Conservation (phyloP, 2,888 invertebrate genomes). For the Leucania comma region DNA sequence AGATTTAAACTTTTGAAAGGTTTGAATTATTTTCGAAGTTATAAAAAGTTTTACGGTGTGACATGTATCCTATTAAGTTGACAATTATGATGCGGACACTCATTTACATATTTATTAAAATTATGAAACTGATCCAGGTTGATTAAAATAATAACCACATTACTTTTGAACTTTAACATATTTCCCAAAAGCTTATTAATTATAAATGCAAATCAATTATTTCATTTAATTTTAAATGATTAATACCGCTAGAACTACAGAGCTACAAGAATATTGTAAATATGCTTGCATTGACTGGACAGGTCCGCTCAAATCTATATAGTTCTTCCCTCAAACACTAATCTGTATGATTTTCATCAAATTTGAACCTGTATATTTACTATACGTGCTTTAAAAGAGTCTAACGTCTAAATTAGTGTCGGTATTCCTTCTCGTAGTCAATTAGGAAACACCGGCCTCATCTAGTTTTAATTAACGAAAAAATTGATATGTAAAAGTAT, state of each 20-base stretch:
- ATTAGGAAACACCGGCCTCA: no score
- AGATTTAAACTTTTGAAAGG: conserved; percentile 39
- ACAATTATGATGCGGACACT: neutral
- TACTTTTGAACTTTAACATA: neutral
- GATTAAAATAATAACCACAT: neutral
- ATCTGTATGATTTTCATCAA: no score
- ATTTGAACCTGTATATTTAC: no score
- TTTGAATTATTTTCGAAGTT: conserved; percentile 30
- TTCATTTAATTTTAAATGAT: neutral
- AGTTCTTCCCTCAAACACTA: no score
- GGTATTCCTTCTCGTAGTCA: no score
- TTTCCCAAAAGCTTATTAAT: neutral
- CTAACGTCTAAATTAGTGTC: no score
- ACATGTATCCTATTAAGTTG: conserved; percentile 19
- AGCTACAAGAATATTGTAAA: no score
- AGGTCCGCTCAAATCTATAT: no score
- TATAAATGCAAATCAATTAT: neutral
- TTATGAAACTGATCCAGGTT: neutral
- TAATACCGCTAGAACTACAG: neutral
- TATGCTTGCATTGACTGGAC: no score
- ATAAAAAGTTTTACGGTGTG: conserved; percentile 8
- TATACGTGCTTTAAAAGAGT: no score
- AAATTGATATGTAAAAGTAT: no score
- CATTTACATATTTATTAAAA: conserved; percentile 11
- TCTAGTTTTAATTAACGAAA: no score